A percentile compares a stretch with the other conserved stretches of the same genome.
Evolutionary conservation across 2,797 vertebrate species (phyloP).

Genomic region (Stomatorhinus walkeri): DNA sequence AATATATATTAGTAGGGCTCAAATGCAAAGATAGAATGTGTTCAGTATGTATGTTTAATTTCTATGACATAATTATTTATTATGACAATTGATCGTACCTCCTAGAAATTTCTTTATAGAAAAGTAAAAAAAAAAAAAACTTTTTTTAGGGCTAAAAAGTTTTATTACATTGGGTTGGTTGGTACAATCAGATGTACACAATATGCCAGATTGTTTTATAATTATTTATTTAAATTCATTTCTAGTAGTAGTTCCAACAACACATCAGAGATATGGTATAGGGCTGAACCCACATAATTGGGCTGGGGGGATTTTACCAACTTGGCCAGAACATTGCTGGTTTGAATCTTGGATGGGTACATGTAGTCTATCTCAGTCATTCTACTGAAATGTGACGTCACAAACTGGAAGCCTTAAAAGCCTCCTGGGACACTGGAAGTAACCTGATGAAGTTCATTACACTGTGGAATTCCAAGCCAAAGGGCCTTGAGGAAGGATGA

Average conservation of each 20-base stretch:
- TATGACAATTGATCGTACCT: neutral
- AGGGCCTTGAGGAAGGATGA: neutral
- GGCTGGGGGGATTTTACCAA: neutral
- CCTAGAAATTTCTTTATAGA: neutral
- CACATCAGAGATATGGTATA: neutral
- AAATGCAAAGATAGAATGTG: slow-evolving; percentile 1
- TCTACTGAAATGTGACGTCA: neutral
- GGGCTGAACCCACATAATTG: neutral
- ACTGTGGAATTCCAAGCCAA: neutral
- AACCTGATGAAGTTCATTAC: neutral
- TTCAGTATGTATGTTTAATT: slow-evolving; percentile 5
- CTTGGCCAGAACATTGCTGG: neutral
- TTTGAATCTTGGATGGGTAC: neutral
- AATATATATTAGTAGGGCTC: neutral
- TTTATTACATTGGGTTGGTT: neutral
- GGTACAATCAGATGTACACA: neutral
- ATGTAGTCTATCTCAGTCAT: neutral
- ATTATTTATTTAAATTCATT: neutral
- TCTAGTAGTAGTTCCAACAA: neutral
- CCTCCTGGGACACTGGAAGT: neutral
- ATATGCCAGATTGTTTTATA: neutral
- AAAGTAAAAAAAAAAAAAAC: neutral
- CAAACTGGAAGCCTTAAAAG: neutral
- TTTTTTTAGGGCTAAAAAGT: neutral
- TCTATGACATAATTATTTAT: neutral